Evolutionary conservation across 2,888 invertebrate species (phyloP).

Genomic region (Epinotia ramella): DNA sequence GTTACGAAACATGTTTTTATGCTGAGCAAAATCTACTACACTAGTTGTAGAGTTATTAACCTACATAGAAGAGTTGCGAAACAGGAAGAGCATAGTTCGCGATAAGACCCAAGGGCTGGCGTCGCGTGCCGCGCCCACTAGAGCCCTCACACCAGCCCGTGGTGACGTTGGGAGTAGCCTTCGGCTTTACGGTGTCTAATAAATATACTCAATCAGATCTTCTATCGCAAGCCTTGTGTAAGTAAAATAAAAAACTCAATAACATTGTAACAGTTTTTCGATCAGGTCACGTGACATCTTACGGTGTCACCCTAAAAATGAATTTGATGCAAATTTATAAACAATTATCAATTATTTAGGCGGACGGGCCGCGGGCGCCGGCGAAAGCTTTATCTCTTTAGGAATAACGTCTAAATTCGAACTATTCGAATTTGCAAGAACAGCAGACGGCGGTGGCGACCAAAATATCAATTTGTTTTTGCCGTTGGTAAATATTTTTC

Average conservation of each 20-base stretch:
- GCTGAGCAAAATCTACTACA: constrained; percentile 24
- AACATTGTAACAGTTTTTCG: too few relatives aligned
- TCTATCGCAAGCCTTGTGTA: background rate
- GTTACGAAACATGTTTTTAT: constrained; percentile 21
- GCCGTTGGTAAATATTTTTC: too few relatives aligned
- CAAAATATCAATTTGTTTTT: too few relatives aligned
- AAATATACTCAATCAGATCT: background rate
- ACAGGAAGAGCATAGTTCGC: constrained; percentile 45
- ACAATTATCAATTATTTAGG: too few relatives aligned
- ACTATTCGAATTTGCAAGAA: too few relatives aligned
- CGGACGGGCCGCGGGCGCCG: too few relatives aligned
- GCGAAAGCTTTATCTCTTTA: too few relatives aligned
- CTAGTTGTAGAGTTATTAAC: constrained; percentile 36
- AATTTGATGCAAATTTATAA: too few relatives aligned
- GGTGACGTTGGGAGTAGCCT: constrained; percentile 27
- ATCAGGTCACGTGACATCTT: too few relatives aligned
- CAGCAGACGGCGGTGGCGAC: too few relatives aligned
- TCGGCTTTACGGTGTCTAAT: constrained; percentile 21
- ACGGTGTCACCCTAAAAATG: too few relatives aligned
- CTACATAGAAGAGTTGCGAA: constrained; percentile 37
- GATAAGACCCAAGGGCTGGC: constrained; percentile 39
- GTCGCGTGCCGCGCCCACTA: constrained; percentile 36
- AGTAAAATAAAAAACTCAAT: background rate
- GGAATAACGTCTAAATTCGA: too few relatives aligned
- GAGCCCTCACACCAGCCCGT: constrained; percentile 23